phyloP scores from a whole-genome alignment of 1,140 invertebrate genomes.

The Lineus longissimus region DNA sequence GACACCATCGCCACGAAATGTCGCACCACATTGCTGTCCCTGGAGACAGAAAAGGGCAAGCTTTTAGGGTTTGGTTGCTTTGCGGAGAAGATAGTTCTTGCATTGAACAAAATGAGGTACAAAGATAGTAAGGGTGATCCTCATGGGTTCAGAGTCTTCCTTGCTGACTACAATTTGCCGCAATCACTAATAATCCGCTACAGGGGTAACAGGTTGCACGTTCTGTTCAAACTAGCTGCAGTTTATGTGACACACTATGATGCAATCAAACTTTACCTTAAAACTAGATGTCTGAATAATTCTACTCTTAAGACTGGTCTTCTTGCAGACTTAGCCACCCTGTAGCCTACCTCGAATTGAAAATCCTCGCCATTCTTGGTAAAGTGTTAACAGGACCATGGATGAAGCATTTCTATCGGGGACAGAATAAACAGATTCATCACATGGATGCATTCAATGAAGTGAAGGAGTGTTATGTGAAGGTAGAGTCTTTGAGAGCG shows the following conservation, averaged over 20 bases:
- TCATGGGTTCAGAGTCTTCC: slow-evolving; percentile 10
- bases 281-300: neutral
- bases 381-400: neutral
- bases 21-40: neutral
- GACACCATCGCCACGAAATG: slow-evolving; percentile 5
- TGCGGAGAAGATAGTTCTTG: slow-evolving; percentile 1
- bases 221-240: slow-evolving; percentile 15
- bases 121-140: slow-evolving; percentile 22
- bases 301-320: neutral
- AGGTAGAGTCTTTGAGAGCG: neutral
- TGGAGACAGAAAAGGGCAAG: neutral
- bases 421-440: neutral
- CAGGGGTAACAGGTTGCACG: slow-evolving; percentile 16
- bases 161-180: neutral
- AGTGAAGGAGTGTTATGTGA: neutral
- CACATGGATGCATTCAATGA: neutral
- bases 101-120: slow-evolving; percentile 16
- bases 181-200: slow-evolving; percentile 3
- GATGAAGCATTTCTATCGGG: neutral
- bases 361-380: no score
- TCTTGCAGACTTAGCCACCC: neutral
- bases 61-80: slow-evolving; percentile 4
- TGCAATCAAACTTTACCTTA: neutral
- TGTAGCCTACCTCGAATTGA: no score
- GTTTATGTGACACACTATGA: neutral